Evolutionary conservation across 1,140 invertebrate genomes (phyloP).

Genomic region (Teleogryllus occipitalis): DNA sequence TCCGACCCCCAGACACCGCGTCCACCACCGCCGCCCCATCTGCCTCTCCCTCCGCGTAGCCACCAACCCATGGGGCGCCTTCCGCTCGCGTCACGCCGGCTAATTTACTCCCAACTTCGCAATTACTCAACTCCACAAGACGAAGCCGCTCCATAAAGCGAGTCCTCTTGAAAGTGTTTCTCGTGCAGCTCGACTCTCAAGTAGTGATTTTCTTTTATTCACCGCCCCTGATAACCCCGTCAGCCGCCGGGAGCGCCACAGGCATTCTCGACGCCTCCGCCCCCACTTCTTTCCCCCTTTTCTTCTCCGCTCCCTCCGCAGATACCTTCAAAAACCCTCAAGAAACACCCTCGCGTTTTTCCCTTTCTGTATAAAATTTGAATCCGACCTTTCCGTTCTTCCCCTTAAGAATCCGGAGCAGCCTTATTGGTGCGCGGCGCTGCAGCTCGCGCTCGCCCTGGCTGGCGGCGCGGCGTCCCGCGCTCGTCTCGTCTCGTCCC

Average conservation of each 20-base stretch:
- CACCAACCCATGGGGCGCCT: no score
- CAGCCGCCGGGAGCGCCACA: background rate
- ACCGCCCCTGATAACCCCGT: background rate
- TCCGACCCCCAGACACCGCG: no score
- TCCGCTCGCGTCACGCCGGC: background rate
- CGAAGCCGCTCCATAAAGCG: background rate
- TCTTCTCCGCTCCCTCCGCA: background rate
- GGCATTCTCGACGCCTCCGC: background rate
- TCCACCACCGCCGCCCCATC: no score
- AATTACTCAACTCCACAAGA: background rate
- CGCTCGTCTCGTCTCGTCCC: background rate
- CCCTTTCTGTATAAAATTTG: conserved; percentile 5
- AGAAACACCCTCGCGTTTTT: background rate
- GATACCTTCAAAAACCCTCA: background rate
- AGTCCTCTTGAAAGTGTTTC: background rate
- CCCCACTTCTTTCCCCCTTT: background rate
- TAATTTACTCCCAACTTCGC: background rate
- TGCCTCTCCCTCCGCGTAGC: no score
- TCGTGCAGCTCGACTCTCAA: background rate
- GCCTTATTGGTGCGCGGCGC: background rate
- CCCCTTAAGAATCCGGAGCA: background rate
- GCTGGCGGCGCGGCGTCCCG: no score
- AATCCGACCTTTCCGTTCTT: background rate
- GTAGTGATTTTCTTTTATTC: conserved; percentile 1
- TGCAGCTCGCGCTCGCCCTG: no score